Evolutionary conservation across 2,113 vertebrate species (phyloP).

Genomic region (Apteryx mantelli): DNA sequence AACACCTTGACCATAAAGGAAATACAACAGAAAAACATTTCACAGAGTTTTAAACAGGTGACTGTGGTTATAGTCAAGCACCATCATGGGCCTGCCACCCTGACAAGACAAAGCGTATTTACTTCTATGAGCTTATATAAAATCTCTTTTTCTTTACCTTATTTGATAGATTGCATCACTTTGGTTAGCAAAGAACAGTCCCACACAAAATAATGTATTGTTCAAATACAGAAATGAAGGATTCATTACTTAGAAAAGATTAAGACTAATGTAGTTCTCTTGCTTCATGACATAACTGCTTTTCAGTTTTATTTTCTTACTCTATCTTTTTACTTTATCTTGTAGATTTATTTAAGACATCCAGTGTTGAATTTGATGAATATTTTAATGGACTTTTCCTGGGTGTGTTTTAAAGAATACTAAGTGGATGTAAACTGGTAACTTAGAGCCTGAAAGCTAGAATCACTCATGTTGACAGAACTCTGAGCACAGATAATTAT

Average conservation of each 20-base stretch:
- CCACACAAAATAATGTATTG: not conserved
- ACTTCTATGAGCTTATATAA: not conserved
- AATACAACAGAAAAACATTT: not conserved
- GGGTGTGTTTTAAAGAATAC: not conserved
- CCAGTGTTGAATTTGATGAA: not conserved
- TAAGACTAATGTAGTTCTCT: not conserved
- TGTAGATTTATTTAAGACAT: not conserved
- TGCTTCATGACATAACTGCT: not conserved
- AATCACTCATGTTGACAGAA: not conserved
- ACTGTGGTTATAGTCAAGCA: not conserved
- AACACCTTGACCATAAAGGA: not conserved
- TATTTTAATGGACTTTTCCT: not conserved
- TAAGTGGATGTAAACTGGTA: not conserved
- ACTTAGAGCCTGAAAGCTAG: not conserved
- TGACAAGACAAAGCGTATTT: not conserved
- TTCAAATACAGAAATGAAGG: not conserved
- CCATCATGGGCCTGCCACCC: not conserved
- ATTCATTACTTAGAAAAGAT: not conserved
- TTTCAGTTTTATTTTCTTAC: not conserved
- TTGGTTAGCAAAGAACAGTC: not conserved
- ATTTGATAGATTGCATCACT: not conserved
- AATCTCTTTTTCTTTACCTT: not conserved
- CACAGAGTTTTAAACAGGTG: not conserved
- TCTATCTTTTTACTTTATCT: not conserved
- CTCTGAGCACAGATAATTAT: not conserved